Conservation (phyloP, 2,888 invertebrate species). For the Physocephala rufipes region DNA sequence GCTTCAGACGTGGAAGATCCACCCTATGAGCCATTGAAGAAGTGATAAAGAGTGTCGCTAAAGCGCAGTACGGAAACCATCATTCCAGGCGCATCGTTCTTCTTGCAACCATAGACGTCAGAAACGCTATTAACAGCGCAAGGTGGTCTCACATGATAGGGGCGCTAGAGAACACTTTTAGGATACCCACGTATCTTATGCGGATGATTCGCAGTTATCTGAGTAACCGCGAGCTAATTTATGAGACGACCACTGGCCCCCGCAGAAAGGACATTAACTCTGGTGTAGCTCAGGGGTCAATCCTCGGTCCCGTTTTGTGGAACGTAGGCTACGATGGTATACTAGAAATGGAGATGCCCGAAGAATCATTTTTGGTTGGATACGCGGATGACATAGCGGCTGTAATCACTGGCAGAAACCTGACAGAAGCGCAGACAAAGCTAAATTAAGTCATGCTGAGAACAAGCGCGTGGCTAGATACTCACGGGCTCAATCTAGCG, state of each 20-base stretch:
- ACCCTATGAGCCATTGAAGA: constrained; percentile 29
- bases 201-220: constrained; percentile 2
- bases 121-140: constrained; percentile 5
- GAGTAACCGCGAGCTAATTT: not conserved
- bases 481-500: constrained; percentile 10
- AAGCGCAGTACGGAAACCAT: not conserved
- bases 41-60: not conserved
- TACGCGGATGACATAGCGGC: constrained; percentile 34
- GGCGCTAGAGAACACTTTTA: not conserved
- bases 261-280: constrained; percentile 3
- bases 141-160: constrained; percentile 2
- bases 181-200: constrained; percentile 23
- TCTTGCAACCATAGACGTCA: constrained; percentile 8
- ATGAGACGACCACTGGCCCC: not conserved
- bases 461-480: constrained; percentile 12
- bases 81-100: not conserved
- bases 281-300: constrained; percentile 26
- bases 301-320: constrained; percentile 33
- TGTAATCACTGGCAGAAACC: constrained; percentile 32
- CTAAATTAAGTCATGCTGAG: constrained; percentile 33
- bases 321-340: constrained; percentile 34
- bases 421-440: constrained; percentile 30
- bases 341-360: constrained; percentile 25
- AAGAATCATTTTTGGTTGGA: constrained; percentile 19
- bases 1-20: constrained; percentile 29